A percentile compares a stretch with the other conserved stretches of the same genome.
Conservation (phyloP, 2,113 vertebrate genomes). For the Strix aluco region DNA sequence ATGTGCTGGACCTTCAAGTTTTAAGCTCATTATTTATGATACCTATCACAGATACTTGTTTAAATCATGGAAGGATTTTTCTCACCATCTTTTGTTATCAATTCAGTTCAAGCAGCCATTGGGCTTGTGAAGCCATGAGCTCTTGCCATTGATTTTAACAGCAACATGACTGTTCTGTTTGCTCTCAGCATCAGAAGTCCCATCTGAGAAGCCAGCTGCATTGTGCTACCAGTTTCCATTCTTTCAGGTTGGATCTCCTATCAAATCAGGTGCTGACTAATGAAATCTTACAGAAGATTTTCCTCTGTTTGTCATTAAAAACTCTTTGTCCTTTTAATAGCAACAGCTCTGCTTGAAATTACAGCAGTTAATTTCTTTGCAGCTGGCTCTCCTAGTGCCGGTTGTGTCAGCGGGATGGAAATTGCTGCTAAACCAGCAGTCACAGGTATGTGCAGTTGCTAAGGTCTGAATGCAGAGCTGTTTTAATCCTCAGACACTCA, state of each 20-base stretch:
- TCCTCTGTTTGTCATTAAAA: not conserved
- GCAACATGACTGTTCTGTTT: not conserved
- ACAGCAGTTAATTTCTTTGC: not conserved
- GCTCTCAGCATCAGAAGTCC: not conserved
- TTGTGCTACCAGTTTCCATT: not conserved
- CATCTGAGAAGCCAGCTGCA: not conserved
- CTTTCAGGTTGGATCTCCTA: not conserved
- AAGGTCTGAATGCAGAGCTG: not conserved
- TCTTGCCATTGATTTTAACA: not conserved
- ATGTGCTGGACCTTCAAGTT: not conserved
- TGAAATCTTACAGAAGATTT: not conserved
- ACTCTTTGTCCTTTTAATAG: not conserved
- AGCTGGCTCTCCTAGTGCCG: not conserved
- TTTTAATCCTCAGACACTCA: not conserved
- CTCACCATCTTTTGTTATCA: not conserved
- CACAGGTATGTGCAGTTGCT: not conserved
- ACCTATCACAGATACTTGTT: not conserved
- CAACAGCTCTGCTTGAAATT: not conserved
- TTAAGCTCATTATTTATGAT: not conserved
- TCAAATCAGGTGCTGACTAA: not conserved
- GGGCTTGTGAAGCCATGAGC: not conserved
- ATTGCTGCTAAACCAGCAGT: not conserved
- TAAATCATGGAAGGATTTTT: not conserved
- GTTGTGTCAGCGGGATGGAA: not conserved
- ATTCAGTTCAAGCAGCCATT: not conserved